Conservation (phyloP, 2,113 vertebrate species). For the Neolamprologus devosi region DNA sequence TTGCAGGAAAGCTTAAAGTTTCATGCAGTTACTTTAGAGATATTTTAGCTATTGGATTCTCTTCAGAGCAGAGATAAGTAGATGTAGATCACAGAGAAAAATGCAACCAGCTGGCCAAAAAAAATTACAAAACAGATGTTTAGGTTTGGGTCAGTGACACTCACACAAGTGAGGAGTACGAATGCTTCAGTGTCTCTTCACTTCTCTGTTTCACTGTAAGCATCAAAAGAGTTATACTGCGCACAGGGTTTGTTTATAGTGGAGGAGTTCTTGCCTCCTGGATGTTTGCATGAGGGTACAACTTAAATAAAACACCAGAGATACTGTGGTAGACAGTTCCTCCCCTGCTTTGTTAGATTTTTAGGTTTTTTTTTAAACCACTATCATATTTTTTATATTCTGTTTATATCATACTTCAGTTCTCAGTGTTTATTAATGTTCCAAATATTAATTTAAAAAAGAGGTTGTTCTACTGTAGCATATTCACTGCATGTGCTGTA, state of each 20-base stretch:
- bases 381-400: accelerated
- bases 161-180: background rate
- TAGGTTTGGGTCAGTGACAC: background rate
- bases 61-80: background rate
- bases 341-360: background rate
- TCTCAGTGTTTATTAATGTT: background rate
- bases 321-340: background rate
- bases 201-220: background rate
- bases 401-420: background rate
- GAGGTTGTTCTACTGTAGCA: background rate
- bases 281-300: background rate
- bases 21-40: background rate
- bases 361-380: background rate
- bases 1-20: background rate
- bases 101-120: background rate
- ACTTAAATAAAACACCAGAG: constrained; percentile 7
- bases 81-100: background rate
- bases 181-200: background rate
- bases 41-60: background rate
- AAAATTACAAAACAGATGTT: background rate
- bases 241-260: background rate
- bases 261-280: background rate
- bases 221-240: too few species aligned
- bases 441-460: background rate
- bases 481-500: background rate